A percentile compares a stretch with the other conserved stretches of the same genome.
These are phyloP conservation scores for Capreolus pygargus DNA, from an alignment of 2,113 vertebrate genomes.

Conservation along the genomic window DNA sequence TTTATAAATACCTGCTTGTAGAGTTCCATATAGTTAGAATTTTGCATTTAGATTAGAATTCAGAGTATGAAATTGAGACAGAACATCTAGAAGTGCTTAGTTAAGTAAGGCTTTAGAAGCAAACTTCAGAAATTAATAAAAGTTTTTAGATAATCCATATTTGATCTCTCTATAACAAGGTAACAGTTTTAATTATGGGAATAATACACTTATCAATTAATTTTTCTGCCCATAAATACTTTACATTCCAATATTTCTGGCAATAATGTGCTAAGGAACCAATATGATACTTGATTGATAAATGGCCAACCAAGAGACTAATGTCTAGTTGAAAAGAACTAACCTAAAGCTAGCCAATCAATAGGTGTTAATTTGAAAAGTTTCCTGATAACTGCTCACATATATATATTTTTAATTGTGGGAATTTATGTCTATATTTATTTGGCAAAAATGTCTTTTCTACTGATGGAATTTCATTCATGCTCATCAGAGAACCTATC, in stretches of 20 bases:
- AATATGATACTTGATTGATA: background rate
- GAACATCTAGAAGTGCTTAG: background rate
- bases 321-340: background rate
- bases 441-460: background rate
- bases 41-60: conserved; percentile 17
- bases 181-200: background rate
- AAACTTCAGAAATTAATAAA: conserved; percentile 1
- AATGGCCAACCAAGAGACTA: background rate
- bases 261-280: background rate
- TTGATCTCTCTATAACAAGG: background rate
- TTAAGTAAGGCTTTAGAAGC: background rate
- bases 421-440: background rate
- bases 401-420: background rate
- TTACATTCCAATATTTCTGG: background rate
- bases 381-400: background rate
- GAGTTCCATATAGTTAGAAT: background rate
- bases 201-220: background rate
- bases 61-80: background rate
- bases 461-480: background rate
- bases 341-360: background rate
- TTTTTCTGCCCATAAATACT: background rate
- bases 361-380: background rate
- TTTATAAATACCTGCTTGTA: background rate
- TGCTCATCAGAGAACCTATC: background rate
- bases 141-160: background rate